phyloP scores from a whole-genome alignment of 2,888 invertebrate genomes.

The Noctua fimbriata region DNA sequence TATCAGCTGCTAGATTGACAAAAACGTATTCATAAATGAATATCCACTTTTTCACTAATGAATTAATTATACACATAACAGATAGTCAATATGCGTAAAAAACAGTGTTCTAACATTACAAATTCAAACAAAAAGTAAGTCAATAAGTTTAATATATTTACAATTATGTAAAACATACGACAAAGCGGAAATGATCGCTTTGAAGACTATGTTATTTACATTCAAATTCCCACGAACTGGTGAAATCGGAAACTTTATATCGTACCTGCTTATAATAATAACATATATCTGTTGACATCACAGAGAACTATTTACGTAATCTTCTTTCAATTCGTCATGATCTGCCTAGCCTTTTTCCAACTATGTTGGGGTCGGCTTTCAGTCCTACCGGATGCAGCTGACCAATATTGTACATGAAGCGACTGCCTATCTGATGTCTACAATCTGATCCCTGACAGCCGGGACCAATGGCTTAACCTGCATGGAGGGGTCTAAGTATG shows the following conservation, averaged over 20 bases:
- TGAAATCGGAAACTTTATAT: slow-evolving; percentile 77
- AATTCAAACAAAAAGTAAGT: slow-evolving; percentile 44
- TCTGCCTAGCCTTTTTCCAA: background rate
- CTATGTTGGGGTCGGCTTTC: background rate
- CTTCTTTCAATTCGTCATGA: background rate
- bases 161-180: slow-evolving; percentile 59
- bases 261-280: slow-evolving; percentile 71
- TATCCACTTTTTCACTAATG: background rate
- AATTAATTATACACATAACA: background rate
- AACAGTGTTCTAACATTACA: background rate
- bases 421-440: background rate
- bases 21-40: background rate
- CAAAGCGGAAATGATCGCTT: slow-evolving; percentile 65
- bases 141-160: slow-evolving; percentile 42
- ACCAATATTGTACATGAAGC: background rate
- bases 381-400: too few species aligned
- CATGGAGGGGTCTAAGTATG: background rate
- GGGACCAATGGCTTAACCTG: background rate
- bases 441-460: background rate
- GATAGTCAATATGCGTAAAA: background rate
- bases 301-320: slow-evolving; percentile 70
- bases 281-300: slow-evolving; percentile 72
- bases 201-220: slow-evolving; percentile 67
- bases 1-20: background rate
- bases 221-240: slow-evolving; percentile 75